A percentile compares a stretch with the other conserved stretches of the same genome.
These are phyloP conservation scores for Astyanax mexicanus DNA, from an alignment of 2,797 vertebrate genomes.

Conservation along the genomic window DNA sequence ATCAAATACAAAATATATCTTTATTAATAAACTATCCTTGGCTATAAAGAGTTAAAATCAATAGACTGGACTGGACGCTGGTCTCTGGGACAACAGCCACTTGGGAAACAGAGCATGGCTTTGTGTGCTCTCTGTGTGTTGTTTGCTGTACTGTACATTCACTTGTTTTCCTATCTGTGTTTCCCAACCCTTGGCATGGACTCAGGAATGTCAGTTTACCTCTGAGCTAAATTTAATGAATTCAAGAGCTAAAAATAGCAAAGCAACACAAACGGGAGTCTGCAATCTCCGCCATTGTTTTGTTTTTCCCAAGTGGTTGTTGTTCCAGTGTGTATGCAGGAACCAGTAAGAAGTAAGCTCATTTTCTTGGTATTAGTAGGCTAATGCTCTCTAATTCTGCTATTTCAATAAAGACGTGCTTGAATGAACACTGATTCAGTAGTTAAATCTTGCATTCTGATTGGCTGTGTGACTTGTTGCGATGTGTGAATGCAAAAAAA, in stretches of 20 bases:
- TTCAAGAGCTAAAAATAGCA: conserved; percentile 54
- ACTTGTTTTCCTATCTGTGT: conserved; percentile 48
- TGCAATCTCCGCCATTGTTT: conserved; percentile 53
- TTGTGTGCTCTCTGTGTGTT: conserved; percentile 33
- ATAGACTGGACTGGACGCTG: too few relatives aligned
- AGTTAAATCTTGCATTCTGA: too few relatives aligned
- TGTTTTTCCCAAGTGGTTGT: conserved; percentile 34
- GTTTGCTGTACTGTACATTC: conserved; percentile 45
- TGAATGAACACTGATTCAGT: too few relatives aligned
- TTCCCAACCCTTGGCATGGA: conserved; percentile 48
- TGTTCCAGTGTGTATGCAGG: conserved; percentile 16
- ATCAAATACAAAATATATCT: too few relatives aligned
- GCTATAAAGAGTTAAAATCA: too few relatives aligned
- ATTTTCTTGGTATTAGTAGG: background rate
- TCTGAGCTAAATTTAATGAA: conserved; percentile 59
- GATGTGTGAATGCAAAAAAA: too few relatives aligned
- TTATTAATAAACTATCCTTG: too few relatives aligned
- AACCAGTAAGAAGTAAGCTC: background rate
- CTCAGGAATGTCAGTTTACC: conserved; percentile 59
- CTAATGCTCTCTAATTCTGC: too few relatives aligned
- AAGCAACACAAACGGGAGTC: conserved; percentile 41
- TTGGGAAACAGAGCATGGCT: background rate
- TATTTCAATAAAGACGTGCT: too few relatives aligned
- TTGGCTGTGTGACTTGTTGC: too few relatives aligned
- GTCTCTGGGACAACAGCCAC: too few relatives aligned